Percentiles rank a stretch among this genome's conserved stretches.
Evolutionary conservation across 2,797 vertebrate genomes (phyloP).

Genomic region (Salmo trutta): DNA sequence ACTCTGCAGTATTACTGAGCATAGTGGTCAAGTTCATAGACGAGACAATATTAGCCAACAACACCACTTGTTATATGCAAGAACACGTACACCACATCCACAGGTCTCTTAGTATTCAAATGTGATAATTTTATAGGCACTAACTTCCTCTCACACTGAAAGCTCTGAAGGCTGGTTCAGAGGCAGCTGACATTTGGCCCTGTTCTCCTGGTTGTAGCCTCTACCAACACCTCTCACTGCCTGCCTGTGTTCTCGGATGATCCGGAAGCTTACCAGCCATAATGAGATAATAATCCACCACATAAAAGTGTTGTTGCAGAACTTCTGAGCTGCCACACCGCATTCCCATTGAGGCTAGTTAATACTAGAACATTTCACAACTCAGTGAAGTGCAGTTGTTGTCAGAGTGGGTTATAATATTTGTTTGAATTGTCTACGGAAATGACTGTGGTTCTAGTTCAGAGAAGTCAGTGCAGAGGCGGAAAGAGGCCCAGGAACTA

Average conservation of each 20-base stretch:
- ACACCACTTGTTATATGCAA: background rate
- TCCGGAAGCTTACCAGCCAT: background rate
- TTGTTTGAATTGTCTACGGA: background rate
- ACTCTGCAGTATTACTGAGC: background rate
- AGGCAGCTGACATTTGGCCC: background rate
- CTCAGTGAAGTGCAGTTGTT: background rate
- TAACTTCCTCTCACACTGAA: background rate
- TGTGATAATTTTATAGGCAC: no score
- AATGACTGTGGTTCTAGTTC: background rate
- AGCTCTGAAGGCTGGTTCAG: constrained; percentile 8
- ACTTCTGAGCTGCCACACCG: background rate
- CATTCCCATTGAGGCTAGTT: background rate
- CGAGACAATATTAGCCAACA: background rate
- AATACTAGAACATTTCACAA: constrained; percentile 1
- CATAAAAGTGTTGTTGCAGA: background rate
- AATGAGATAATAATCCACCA: background rate
- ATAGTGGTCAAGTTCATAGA: background rate
- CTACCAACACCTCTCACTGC: constrained; percentile 13
- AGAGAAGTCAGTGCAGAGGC: constrained; percentile 25
- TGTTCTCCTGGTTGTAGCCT: background rate
- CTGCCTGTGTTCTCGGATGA: background rate
- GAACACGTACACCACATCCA: background rate
- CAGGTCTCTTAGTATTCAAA: no score
- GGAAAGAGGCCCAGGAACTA: background rate
- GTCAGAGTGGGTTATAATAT: constrained; percentile 6